A percentile compares a stretch with the other conserved stretches of the same genome.
Evolutionary conservation across 2,888 invertebrate genomes (phyloP).

Genomic region (Loripinus fragilis): DNA sequence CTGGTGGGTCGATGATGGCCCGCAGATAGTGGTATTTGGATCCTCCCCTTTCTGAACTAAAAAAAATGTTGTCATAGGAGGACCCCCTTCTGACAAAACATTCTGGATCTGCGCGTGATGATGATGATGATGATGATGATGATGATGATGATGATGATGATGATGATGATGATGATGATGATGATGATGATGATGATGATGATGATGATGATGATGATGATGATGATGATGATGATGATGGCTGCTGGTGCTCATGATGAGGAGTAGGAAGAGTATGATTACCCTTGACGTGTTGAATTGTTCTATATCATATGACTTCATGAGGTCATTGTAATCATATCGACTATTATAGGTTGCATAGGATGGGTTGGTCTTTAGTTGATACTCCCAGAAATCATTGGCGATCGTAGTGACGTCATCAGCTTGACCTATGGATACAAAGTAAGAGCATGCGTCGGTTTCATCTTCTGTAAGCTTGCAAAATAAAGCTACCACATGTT

Average conservation of each 20-base stretch:
- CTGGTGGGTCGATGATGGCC: too few species aligned
- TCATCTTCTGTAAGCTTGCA: too few species aligned
- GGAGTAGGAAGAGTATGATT: neutral
- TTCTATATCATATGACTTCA: conserved; percentile 46
- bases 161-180: conserved; percentile 48
- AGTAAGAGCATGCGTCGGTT: too few species aligned
- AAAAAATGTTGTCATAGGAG: neutral
- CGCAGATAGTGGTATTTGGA: neutral
- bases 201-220: conserved; percentile 45
- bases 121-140: neutral
- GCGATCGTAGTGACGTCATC: conserved; percentile 31
- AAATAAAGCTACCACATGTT: too few species aligned
- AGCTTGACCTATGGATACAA: neutral
- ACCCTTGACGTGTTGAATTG: conserved; percentile 51
- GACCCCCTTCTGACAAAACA: neutral
- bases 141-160: conserved; percentile 27
- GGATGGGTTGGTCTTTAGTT: conserved; percentile 55
- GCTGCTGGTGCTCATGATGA: too few species aligned
- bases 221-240: conserved; percentile 31
- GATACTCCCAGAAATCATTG: conserved; percentile 58
- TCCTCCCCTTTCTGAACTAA: neutral
- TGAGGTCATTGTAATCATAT: conserved; percentile 52
- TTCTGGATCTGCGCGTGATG: neutral
- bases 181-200: conserved; percentile 52
- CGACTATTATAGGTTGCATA: conserved; percentile 49